Evolutionary conservation across 2,888 invertebrate genomes (phyloP).

Genomic region (Deroplatys truncata): DNA sequence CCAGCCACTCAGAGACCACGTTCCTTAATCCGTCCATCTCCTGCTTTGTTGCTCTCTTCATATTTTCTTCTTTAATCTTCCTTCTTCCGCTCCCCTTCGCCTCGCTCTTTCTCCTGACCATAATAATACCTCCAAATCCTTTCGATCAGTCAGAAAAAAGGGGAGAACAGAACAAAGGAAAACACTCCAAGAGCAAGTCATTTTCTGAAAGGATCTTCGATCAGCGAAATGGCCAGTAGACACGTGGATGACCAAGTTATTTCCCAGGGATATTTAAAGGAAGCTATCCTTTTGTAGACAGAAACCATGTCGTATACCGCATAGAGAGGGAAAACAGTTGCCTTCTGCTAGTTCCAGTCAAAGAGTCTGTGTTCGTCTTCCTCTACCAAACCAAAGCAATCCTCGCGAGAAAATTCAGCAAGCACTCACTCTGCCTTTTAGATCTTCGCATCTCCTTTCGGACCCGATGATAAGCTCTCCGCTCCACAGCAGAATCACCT

Average conservation of each 20-base stretch:
- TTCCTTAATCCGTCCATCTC: background rate
- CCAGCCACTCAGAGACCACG: background rate
- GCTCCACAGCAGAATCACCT: background rate
- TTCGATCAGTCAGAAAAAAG: background rate
- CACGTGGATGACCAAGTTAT: background rate
- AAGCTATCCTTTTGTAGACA: background rate
- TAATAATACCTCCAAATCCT: slow-evolving; percentile 11
- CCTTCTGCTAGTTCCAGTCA: too few relatives aligned
- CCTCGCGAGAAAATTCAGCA: background rate
- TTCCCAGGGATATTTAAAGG: background rate
- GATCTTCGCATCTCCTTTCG: background rate
- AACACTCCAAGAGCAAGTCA: background rate
- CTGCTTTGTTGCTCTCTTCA: background rate
- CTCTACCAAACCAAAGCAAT: background rate
- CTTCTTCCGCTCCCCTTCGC: background rate
- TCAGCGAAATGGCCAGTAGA: background rate
- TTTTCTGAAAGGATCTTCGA: background rate
- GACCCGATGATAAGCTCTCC: background rate
- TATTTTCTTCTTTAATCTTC: slow-evolving; percentile 5
- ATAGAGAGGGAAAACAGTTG: too few relatives aligned
- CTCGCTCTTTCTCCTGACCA: background rate
- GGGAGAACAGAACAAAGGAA: background rate
- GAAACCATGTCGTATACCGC: background rate
- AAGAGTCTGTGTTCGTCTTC: background rate
- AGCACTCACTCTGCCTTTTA: background rate